Base-by-base conservation (phyloP, 2,797 vertebrate genomes). In the Caiman crocodilus region DNA sequence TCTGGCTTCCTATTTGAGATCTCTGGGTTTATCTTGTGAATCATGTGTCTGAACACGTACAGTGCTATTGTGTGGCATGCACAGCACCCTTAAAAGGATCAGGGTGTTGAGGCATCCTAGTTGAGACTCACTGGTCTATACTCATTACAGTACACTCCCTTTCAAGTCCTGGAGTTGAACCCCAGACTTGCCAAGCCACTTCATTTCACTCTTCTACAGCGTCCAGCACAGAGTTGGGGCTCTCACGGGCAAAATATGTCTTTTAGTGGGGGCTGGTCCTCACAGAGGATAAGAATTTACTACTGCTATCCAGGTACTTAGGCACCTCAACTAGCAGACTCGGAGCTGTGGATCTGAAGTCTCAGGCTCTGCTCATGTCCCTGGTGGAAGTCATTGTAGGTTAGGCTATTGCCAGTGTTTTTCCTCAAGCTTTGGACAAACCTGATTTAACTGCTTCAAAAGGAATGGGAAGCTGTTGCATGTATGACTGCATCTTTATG, bases 251-350 rank as follows among this genome's bases (percentile, higher is more conserved):
- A 28, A 69, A 87, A 35, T 6, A 1, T 61, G 42, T 23, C 21
- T 50, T 84, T 16, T 86, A 89, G 59, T 50, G 42, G 42, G 42
- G 42, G 42, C 42, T 50, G 42, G 42, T 50, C 32, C 65, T 63
- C 64, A 59, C 32, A 4, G 0, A 0, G 9, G 4, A 42, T 5
- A 13, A 16, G 0, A 0, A 5, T 8, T 57, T 76, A 88, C 79
- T 14, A 50, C 15, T 35, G 1, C 2, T 35, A 26, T 56, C 76
- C 77, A 80, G 35, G 85, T 0, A 1, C 84, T 2, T 5, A 82
- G 13, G 26, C 0, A 28, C 16, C 58, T 59, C 2, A 0, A 77
- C 42, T 32, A 4, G 4, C 55, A 23, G 67, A 65, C 7, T 50
- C 42, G 9, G 42, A 50, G 42, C 42, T 50, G 42, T 50, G 42